Evolutionary conservation across 1,140 invertebrate species (phyloP), one percentile per base, ranked within the genome.

Genomic region (Scaptodrosophila lebanonensis): DNA sequence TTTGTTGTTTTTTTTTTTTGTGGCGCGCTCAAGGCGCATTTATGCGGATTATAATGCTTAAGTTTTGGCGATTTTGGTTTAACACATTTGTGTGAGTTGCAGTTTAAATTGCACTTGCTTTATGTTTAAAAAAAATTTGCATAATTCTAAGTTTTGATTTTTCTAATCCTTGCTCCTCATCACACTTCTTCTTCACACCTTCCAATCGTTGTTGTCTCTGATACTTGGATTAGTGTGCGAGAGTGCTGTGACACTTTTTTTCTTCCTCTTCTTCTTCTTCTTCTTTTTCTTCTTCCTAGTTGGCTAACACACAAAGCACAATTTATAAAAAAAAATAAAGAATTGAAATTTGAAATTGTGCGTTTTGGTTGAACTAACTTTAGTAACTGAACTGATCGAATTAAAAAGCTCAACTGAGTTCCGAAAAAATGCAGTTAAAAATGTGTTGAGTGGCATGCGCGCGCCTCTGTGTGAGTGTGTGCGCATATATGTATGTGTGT

Each of bases 401-500:
- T 85, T 85, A 84, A 86, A 83, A 86, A 86, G 82, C 75, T 86
- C 84, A 86, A 86, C 84, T 86, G 84, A 85, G 84, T 84, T 85
- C 67, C 70, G 73, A 83, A 85, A 85, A 85, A 82, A 68, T 85
- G 84, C 84, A 83, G 69, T 82, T 66, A 82, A 82, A 72, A 75
- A 62, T 76, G 62, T 45, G 39, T 39, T 39, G 35, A 35, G 49
- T 36, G 30, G 12, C 48, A 36, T 62, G 68, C 40, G 45, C 27
- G 49, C 59, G 36, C 58, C 56, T 30, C 59, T 56, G 61, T 22
- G 63, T 48, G 12, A 17, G 22, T 25, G 39, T 42, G 25, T 52
- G 39, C 40, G 17, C 45, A 13, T 39, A 13, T 51, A 27, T 30
- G 32, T 22, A 25, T 49, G 29, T 27, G 32, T 17, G 39, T 57